Evolutionary conservation across 2,113 vertebrate genomes (phyloP), one percentile per base, ranked within the genome.

Genomic region (Verasper variegatus): DNA sequence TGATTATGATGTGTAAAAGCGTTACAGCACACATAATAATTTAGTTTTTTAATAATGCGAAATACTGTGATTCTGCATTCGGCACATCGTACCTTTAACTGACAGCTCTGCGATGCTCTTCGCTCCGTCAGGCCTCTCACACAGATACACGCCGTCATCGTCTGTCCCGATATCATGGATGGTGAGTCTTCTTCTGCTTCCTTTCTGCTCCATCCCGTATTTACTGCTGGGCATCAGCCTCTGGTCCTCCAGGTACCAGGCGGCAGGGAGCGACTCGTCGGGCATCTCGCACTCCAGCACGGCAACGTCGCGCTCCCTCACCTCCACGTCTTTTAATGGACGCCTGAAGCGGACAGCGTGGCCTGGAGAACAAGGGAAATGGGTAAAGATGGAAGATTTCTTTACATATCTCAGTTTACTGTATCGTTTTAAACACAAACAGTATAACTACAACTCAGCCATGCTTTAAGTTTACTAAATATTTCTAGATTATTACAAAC

Each of bases 241-340:
- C 68, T 95, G 95, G 93, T 99, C 97, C 89, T 99, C 98, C 26
- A 97, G 92, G 90, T 96, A 99, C 98, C 98, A 99, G 47, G 95
- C 75, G 0, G 96, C 94, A 8, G 95, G 94, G 18, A 96, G 90
- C 13, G 95, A 94, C 57, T 96, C 95, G 49, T 97, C 91, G 0
- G 97, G 97, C 1, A 99, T 96, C 62, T 97, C 96, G 63, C 98
- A 99, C 87, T 99, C 97, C 72, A 99, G 86, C 73, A 99, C 94
- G 0, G 94, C 98, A 0, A 96, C 92, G 26, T 96, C 95, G 0
- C 92, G 83, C 76, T 99, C 98, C 0, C 80, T 90, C 66, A 96
- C 97, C 72, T 97, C 96, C 51, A 96, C 88, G 0, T 99, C 97
- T 31, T 90, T 91, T 67, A 99, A 83, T 0, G 95, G 94, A 56